Base-by-base conservation (phyloP, 2,113 vertebrate genomes). In the Picathartes gymnocephalus region DNA sequence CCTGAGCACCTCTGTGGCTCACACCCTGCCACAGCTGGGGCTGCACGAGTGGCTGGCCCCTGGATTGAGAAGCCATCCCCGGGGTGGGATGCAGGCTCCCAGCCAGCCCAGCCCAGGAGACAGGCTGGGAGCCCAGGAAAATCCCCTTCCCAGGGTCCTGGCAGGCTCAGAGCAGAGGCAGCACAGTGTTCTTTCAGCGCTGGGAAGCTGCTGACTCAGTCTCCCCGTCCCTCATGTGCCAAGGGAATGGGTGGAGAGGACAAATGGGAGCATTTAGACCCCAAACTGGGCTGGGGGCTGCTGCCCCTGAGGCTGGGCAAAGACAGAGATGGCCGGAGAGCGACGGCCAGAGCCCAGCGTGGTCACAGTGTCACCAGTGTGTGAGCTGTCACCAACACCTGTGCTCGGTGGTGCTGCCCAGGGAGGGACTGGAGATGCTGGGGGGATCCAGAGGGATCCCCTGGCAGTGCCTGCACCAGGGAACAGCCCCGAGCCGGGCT, bases 351-450 rank as follows among this genome's bases (percentile, higher is more conserved):
- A 57, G 69, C 51, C 51, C 4, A 1, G 9, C 15, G 47, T 8
- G 2, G 56, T 42, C 66, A n/a, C 0, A 0, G n/a, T 11, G 48
- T 31, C 25, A 31, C 33, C 1, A 2, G 35, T 33, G 35, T 1
- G 1, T 25, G 86, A 40, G 44, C 60, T 78, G 45, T 40, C 76
- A 51, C n/a, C 51, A 58, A 10, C 78, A 58, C 13, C 47, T 0
- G 4, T 31, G n/a, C 2, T 1, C 0, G 0, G 24, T 8, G n/a
- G 11, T 65, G 37, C n/a, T 35, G 85, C 28, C 2, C 3, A 2
- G 13, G 16, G 15, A 51, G 48, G 48, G 30, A 56, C 50, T 64
- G 37, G 78, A 53, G 44, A 13, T 24, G 13, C 58, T 60, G 45
- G 31, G 20, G 14, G 16, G 33, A 44, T 50, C 48, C 42, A 3